Base-by-base conservation (phyloP, 1,140 invertebrate species). In the Drosophila willistoni region DNA sequence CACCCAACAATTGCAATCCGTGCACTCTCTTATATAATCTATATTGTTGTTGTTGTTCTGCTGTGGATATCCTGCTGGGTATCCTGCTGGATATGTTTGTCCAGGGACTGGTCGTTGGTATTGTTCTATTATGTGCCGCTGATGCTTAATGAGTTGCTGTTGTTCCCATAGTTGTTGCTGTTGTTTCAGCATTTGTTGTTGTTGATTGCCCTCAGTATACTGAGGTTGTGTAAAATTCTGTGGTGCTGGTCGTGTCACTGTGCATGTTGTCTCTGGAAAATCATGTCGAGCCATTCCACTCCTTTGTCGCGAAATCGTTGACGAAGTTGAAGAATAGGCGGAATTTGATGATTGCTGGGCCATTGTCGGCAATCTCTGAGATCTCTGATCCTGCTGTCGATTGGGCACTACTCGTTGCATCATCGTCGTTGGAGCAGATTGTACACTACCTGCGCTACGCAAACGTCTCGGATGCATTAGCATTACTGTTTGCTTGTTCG, bases 381-480 rank as follows among this genome's bases (percentile, higher is more conserved):
- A 41, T 10, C 39, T 33, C 0, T 36, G 19, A 7, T 57, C 44
- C 44, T 19, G 44, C 17, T 44, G 42, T 44, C n/a, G 13, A 19
- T 47, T 7, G 6, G 44, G 14, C 14, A 29, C 29, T 6, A 29
- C 29, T 29, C 29, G 29, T 29, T 29, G 29, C 29, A 29, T 1
- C 29, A 29, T 29, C 29, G 6, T 19, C 7, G 17, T 47, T n/a
- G 41, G 47, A 17, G 9, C 14, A 12, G 33, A 9, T n/a, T 34
- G 29, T 12, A 59, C 7, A 59, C 57, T 73, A 0, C 51, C 34
- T 1, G 13, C 41, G 3, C 54, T 64, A 1, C 64, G 55, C 7
- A 81, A 33, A 3, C 7, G 42, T 7, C 73, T 64, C 2, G 63
- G 61, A 29, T 69, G 34, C 64, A 81, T 41, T 1, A 81, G 12